These are phyloP conservation scores for Isichthys henryi DNA, from an alignment of 2,113 vertebrate species.

Conservation along the genomic window DNA sequence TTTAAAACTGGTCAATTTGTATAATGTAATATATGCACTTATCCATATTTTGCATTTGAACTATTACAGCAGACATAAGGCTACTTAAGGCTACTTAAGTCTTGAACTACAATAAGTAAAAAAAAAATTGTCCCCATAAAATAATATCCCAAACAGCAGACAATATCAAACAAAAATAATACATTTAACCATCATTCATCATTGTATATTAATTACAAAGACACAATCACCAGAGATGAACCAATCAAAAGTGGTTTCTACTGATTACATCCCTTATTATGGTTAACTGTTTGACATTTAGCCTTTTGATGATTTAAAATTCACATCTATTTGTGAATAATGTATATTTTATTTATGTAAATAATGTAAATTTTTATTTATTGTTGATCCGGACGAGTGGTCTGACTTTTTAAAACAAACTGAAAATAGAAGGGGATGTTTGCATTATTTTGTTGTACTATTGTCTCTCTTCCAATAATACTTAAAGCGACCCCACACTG, in stretches of 20 bases:
- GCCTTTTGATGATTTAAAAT: neutral
- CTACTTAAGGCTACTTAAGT: neutral
- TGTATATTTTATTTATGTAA: too few species aligned
- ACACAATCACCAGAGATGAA: neutral
- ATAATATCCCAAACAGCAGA: neutral
- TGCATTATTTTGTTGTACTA: neutral
- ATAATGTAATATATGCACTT: neutral
- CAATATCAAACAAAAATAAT: neutral
- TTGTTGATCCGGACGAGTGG: neutral
- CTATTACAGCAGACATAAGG: neutral
- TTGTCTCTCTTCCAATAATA: neutral
- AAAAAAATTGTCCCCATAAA: neutral
- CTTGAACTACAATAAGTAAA: neutral
- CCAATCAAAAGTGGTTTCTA: neutral
- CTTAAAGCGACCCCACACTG: neutral
- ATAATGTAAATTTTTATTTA: neutral
- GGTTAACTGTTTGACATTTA: neutral
- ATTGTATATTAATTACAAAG: neutral
- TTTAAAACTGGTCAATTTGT: neutral
- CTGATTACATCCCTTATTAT: neutral
- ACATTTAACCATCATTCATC: neutral
- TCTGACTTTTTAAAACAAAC: neutral
- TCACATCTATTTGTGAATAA: neutral
- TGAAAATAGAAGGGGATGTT: neutral
- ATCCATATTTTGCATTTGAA: neutral